Conservation (phyloP, 2,113 vertebrate species). For the Gallinago undulata region DNA sequence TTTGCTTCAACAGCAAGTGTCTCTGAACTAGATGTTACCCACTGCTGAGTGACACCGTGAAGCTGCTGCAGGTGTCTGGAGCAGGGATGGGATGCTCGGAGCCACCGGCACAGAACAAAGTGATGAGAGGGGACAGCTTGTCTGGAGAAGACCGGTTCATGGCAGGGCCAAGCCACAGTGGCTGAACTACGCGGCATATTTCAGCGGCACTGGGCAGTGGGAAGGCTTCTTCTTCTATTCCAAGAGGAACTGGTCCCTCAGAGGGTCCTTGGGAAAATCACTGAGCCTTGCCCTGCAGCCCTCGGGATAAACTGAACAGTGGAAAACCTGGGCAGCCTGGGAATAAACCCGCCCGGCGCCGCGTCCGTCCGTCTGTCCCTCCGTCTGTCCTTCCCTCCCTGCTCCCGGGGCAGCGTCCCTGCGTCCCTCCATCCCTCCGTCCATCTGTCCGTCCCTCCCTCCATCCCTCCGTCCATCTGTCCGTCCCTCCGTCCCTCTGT, state of each 20-base stretch:
- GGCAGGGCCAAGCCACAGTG: background rate
- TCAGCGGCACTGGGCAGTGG: background rate
- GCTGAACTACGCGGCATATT: background rate
- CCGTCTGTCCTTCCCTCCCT: background rate
- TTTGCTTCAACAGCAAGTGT: background rate
- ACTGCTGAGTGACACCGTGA: background rate
- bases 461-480: too few relatives aligned
- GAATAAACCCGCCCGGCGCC: background rate
- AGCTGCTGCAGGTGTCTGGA: background rate
- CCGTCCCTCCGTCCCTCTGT: too few relatives aligned
- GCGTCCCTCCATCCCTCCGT: background rate
- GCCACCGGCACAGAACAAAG: background rate
- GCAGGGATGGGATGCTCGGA: background rate
- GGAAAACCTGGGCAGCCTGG: background rate
- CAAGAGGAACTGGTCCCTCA: background rate
- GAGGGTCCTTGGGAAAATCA: background rate
- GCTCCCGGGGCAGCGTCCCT: background rate
- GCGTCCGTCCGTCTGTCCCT: background rate
- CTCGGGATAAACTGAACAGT: rapidly evolving
- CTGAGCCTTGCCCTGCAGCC: too few relatives aligned
- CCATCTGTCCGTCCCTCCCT: background rate
- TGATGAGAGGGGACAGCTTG: background rate
- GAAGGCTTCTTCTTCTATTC: background rate
- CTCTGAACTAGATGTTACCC: background rate
- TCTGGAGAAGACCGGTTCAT: rapidly evolving